phyloP scores from a whole-genome alignment of 1,140 invertebrate genomes.

The Chlorops oryzae region DNA sequence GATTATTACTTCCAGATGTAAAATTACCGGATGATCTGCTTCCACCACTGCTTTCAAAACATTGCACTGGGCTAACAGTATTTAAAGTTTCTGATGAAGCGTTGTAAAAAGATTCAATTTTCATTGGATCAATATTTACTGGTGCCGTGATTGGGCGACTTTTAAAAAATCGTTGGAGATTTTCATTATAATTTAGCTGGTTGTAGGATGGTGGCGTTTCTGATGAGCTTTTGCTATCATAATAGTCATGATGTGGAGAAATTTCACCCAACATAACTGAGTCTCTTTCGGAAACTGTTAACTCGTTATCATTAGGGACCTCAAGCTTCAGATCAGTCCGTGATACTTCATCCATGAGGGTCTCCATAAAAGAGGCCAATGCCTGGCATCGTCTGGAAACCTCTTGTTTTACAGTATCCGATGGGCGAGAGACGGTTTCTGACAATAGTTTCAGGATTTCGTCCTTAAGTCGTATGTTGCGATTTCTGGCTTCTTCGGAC shows the following conservation, averaged over 20 bases:
- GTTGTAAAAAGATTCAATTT: slow-evolving; percentile 36
- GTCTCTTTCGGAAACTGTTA: slow-evolving; percentile 62
- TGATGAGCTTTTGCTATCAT: slow-evolving; percentile 72
- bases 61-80: slow-evolving; percentile 33
- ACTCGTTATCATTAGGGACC: slow-evolving; percentile 52
- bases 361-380: slow-evolving; percentile 68
- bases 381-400: slow-evolving; percentile 65
- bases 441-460: slow-evolving; percentile 64
- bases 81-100: slow-evolving; percentile 26
- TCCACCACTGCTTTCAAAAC: slow-evolving; percentile 50
- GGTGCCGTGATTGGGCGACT: slow-evolving; percentile 65
- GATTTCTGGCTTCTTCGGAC: slow-evolving; percentile 55
- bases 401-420: slow-evolving; percentile 55
- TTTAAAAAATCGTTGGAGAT: slow-evolving; percentile 76
- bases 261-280: slow-evolving; percentile 80
- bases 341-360: slow-evolving; percentile 59
- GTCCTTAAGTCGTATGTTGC: slow-evolving; percentile 58
- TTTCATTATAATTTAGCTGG: slow-evolving; percentile 82
- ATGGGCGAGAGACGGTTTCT: slow-evolving; percentile 59
- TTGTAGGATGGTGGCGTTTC: slow-evolving; percentile 79
- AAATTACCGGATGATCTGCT: slow-evolving; percentile 56
- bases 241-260: slow-evolving; percentile 75
- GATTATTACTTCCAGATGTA: slow-evolving; percentile 50
- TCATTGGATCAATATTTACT: slow-evolving; percentile 42
- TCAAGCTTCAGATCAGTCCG: slow-evolving; percentile 53